Base-by-base conservation (phyloP, 23 tunicate species). In the Trididemnum clinides region DNA sequence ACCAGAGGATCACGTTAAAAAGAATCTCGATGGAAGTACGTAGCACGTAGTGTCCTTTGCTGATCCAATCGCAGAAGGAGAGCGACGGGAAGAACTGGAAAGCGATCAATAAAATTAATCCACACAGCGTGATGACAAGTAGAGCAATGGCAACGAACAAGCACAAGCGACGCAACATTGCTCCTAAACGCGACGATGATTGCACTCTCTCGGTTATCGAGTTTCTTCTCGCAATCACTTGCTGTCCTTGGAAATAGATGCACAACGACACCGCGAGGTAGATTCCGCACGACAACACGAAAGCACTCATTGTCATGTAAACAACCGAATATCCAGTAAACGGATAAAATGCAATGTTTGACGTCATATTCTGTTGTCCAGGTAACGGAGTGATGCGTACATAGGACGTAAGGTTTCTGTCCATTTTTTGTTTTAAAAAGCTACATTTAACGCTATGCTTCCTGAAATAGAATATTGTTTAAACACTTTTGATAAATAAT, bases 1-100 rank as follows among this genome's bases (percentile, higher is more conserved):
- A 31, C 92, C 92, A 88, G 34, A 88, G 54, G 5, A 88, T 88
- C n/a, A 87, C 29, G 57, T 88, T 88, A 30, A 88, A 66, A 28
- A 82, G 37, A 39, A 88, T 88, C 63, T 82, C 87, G 19, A 72
- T 81, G 15, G 58, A 0, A 31, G 87, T 64, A 0, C 92, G 72
- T 39, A 88, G 49, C 54, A 78, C 82, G 64, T 73, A 73, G 44
- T 73, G 82, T 3, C 81, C 66, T 37, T 74, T 73, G 2, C 81
- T 75, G 19, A 74, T 44, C 28, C 50, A 23, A 7, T 72, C 65
- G 37, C 88, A 85, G 34, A 50, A 74, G 7, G 5, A 22, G 15
- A 23, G 28, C 37, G 58, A n/a, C 21, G 80, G 80, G 15, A 74
- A 74, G 28, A 74, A 38, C 31, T 39, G 80, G 26, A 74, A 74